phyloP scores from a whole-genome alignment of 2,888 invertebrate species.

The Peribatodes rhomboidaria region DNA sequence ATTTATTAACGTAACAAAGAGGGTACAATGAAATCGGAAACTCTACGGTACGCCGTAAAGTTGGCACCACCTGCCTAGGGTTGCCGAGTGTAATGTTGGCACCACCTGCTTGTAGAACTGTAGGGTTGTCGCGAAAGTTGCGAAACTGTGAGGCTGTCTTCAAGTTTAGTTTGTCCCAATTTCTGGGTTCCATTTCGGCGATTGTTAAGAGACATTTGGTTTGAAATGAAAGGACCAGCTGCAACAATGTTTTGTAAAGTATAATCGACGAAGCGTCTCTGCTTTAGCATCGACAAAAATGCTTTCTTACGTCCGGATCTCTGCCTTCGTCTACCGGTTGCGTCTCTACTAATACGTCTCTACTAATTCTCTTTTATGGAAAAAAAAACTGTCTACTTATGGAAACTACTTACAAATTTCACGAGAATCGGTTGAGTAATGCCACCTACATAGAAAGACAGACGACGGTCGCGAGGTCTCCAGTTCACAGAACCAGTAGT shows the following conservation, averaged over 20 bases:
- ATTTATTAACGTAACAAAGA: slow-evolving; percentile 39
- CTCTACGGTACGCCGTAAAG: slow-evolving; percentile 23
- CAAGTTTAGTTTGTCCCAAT: neutral
- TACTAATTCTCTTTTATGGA: too few species aligned
- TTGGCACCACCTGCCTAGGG: slow-evolving; percentile 30
- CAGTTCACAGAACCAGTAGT: too few species aligned
- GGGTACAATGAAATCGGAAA: slow-evolving; percentile 41
- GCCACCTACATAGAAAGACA: too few species aligned
- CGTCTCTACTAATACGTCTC: too few species aligned
- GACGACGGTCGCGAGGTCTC: too few species aligned
- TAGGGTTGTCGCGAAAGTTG: slow-evolving; percentile 13
- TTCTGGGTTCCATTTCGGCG: neutral
- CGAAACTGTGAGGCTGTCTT: neutral
- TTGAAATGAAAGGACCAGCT: neutral
- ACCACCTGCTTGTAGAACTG: slow-evolving; percentile 13
- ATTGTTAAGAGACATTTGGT: neutral
- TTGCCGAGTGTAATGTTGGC: slow-evolving; percentile 29
- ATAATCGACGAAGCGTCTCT: too few species aligned
- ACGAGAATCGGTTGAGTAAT: too few species aligned
- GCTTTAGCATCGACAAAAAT: too few species aligned
- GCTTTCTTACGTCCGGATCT: too few species aligned
- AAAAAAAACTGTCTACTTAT: too few species aligned
- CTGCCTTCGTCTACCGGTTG: too few species aligned
- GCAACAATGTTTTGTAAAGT: neutral
- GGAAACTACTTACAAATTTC: too few species aligned